These are phyloP conservation scores for Tetramorium parvispinum DNA, from an alignment of 1,140 invertebrate species.

Conservation along the genomic window DNA sequence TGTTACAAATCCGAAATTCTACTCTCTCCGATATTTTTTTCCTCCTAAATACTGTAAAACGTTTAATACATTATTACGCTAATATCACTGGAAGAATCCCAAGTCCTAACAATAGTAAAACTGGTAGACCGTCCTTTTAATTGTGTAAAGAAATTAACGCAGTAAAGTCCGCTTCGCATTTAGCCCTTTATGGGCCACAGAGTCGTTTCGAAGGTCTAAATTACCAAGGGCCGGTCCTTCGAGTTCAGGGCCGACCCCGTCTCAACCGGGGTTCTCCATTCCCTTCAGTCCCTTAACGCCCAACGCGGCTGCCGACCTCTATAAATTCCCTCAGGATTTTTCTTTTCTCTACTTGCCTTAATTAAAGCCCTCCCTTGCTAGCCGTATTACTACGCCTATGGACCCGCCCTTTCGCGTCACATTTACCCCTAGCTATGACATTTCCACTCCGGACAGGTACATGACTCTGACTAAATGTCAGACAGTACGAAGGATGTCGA, in stretches of 20 bases:
- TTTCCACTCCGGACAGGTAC: slow-evolving; percentile 64
- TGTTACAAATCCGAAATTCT: not conserved
- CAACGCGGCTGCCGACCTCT: slow-evolving; percentile 76
- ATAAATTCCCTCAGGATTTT: slow-evolving; percentile 85
- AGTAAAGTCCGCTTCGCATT: slow-evolving; percentile 76
- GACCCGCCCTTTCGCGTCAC: slow-evolving; percentile 70
- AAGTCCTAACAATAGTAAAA: slow-evolving; percentile 45
- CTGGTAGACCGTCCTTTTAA: slow-evolving; percentile 69
- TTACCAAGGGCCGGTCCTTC: slow-evolving; percentile 76
- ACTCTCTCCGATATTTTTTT: not conserved
- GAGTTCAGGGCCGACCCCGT: slow-evolving; percentile 73
- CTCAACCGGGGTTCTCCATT: slow-evolving; percentile 69
- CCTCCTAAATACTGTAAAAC: not conserved
- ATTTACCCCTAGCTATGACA: slow-evolving; percentile 58
- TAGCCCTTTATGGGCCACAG: slow-evolving; percentile 74
- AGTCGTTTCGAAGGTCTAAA: slow-evolving; percentile 79
- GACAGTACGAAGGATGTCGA: slow-evolving; percentile 50
- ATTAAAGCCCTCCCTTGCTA: slow-evolving; percentile 82
- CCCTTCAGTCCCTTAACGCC: slow-evolving; percentile 72
- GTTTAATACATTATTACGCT: slow-evolving; percentile 17
- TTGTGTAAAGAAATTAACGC: slow-evolving; percentile 78
- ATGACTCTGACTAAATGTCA: slow-evolving; percentile 58
- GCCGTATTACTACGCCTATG: slow-evolving; percentile 76
- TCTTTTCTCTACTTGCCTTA: slow-evolving; percentile 85
- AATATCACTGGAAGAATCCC: not conserved